Evolutionary conservation across 2,888 invertebrate species (phyloP).

Genomic region (Trachelus stipa): DNA sequence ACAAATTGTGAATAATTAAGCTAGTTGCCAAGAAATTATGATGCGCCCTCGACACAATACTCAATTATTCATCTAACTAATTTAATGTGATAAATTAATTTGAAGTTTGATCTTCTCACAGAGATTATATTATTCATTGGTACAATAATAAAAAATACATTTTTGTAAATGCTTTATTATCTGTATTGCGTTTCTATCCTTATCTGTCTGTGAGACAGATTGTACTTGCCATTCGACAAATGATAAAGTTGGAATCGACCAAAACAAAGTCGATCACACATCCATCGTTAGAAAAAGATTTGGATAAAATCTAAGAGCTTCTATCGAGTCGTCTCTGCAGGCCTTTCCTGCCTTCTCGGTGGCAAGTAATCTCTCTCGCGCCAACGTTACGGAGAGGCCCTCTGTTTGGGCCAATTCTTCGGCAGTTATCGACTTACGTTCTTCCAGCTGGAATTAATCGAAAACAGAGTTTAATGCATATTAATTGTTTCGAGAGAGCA

Average conservation of each 20-base stretch:
- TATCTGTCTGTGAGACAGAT: background rate
- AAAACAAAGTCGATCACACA: slow-evolving; percentile 43
- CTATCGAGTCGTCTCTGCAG: slow-evolving; percentile 95
- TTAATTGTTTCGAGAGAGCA: slow-evolving; percentile 1
- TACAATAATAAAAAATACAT: background rate
- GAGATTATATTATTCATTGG: background rate
- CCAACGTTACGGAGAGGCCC: slow-evolving; percentile 88
- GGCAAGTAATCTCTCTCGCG: slow-evolving; percentile 88
- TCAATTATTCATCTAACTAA: background rate
- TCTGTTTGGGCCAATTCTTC: slow-evolving; percentile 87
- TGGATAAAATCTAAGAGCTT: slow-evolving; percentile 94
- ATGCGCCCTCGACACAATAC: background rate
- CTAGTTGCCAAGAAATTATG: background rate
- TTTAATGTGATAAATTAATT: background rate
- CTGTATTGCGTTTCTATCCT: background rate
- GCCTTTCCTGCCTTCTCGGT: slow-evolving; percentile 88
- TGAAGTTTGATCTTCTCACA: background rate
- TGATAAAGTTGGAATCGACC: background rate
- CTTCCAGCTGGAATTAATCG: slow-evolving; percentile 71
- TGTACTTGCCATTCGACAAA: background rate
- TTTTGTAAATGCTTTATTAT: background rate
- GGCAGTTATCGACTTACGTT: slow-evolving; percentile 80
- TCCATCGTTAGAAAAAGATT: slow-evolving; percentile 80
- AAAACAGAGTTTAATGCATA: background rate
- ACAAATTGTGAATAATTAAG: background rate